A percentile compares a stretch with the other conserved stretches of the same genome.
phyloP scores from a whole-genome alignment of 2,113 vertebrate species.

The Indri indri region DNA sequence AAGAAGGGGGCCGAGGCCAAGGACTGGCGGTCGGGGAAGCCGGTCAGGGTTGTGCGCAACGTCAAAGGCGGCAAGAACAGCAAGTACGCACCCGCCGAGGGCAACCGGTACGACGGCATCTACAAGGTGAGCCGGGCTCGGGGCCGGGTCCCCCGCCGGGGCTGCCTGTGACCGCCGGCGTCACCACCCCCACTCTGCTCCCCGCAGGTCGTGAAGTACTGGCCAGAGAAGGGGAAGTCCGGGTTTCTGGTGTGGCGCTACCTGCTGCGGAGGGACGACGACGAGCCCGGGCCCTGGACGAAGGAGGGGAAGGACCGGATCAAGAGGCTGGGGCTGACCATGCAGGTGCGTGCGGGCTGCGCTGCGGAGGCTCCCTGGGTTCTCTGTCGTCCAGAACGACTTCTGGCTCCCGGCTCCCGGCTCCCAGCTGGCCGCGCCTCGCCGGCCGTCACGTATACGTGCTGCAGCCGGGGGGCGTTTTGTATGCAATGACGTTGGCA shows the following conservation, averaged over 20 bases:
- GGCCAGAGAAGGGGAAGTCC: conserved; percentile 97
- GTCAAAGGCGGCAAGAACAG: conserved; percentile 96
- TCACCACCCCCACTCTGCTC: not conserved
- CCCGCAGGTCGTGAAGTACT: conserved; percentile 94
- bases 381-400: not conserved
- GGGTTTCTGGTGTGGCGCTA: conserved; percentile 98
- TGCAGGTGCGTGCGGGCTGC: conserved; percentile 88
- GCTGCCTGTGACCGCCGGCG: not conserved
- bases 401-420: not conserved
- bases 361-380: not conserved
- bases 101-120: conserved; percentile 97
- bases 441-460: accelerated
- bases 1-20: conserved; percentile 92
- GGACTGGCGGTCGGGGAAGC: conserved; percentile 96
- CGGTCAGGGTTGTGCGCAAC: conserved; percentile 94
- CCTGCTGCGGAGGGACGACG: conserved; percentile 93
- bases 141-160: accelerated
- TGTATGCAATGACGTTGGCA: accelerated
- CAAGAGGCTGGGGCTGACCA: conserved; percentile 93
- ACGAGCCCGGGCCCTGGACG: conserved; percentile 96
- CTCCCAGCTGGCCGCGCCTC: accelerated
- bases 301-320: conserved; percentile 95
- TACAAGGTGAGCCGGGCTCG: conserved; percentile 89
- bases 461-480: accelerated
- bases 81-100: conserved; percentile 93